These are phyloP conservation scores for Donacobius atricapilla DNA, from an alignment of 2,113 vertebrate genomes.

Conservation along the genomic window DNA sequence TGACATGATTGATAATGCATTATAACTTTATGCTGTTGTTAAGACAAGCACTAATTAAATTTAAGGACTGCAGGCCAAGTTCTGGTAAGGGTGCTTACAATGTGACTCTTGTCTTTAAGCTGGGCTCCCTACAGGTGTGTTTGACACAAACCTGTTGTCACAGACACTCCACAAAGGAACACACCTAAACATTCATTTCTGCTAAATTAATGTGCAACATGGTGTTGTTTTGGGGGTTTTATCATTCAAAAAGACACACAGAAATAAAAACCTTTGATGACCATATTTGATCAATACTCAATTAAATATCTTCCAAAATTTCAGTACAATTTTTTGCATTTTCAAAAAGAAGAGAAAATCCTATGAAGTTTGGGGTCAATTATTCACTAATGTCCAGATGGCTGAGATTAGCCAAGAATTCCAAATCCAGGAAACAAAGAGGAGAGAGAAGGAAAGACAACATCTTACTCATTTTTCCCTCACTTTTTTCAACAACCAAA, in stretches of 20 bases:
- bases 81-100: background rate
- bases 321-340: background rate
- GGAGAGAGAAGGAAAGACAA: background rate
- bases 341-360: background rate
- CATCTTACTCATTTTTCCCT: background rate
- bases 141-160: background rate
- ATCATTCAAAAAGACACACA: background rate
- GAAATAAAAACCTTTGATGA: background rate
- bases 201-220: background rate
- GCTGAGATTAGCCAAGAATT: background rate
- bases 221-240: background rate
- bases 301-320: background rate
- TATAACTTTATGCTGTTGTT: background rate
- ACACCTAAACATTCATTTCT: background rate
- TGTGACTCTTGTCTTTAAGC: background rate
- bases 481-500: background rate
- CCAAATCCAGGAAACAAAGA: background rate
- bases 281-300: background rate
- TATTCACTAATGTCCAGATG: background rate
- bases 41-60: slow-evolving; percentile 44
- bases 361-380: background rate
- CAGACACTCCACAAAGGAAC: background rate
- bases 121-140: background rate
- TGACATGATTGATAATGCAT: slow-evolving; percentile 42
- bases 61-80: background rate